Evolutionary conservation across 1,140 invertebrate genomes (phyloP).

Genomic region (Euwallacea fornicatus): DNA sequence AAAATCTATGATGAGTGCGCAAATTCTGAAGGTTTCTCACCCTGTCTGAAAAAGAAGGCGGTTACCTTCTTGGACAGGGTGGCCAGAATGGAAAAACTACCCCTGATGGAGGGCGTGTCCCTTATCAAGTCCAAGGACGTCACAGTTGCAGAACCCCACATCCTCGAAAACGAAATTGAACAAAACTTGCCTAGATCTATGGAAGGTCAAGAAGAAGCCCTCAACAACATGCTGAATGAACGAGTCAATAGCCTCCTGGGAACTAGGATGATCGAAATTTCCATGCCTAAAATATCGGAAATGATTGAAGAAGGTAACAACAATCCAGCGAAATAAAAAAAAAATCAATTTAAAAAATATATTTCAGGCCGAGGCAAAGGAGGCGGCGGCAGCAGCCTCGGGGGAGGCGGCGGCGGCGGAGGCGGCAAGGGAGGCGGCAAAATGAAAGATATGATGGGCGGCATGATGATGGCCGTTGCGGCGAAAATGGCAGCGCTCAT

Average conservation of each 20-base stretch:
- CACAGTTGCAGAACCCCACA: constrained; percentile 46
- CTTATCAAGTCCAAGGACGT: constrained; percentile 61
- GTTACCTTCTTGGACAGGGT: constrained; percentile 74
- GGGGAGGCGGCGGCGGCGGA: constrained; percentile 23
- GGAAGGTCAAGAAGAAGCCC: constrained; percentile 64
- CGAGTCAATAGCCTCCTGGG: constrained; percentile 70
- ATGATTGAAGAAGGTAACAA: constrained; percentile 70
- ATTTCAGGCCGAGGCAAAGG: constrained; percentile 62
- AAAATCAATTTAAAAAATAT: constrained; percentile 23
- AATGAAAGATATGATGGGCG: constrained; percentile 82
- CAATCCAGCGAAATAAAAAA: constrained; percentile 17
- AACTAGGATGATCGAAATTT: constrained; percentile 72
- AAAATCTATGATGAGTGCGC: constrained; percentile 67
- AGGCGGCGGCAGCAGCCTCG: constrained; percentile 41
- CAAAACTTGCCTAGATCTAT: constrained; percentile 62
- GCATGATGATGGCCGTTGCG: constrained; percentile 78
- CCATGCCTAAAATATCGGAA: constrained; percentile 67
- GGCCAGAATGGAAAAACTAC: constrained; percentile 67
- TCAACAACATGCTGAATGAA: constrained; percentile 71
- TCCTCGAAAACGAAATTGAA: constrained; percentile 68
- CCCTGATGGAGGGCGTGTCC: constrained; percentile 66
- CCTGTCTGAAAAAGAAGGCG: constrained; percentile 79
- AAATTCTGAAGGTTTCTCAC: constrained; percentile 62
- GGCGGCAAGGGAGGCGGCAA: constrained; percentile 51
- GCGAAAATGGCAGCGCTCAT: constrained; percentile 75